Evolutionary conservation across 2,888 invertebrate genomes (phyloP), one percentile per base, ranked within the genome.

Genomic region (Archips crataeganus): DNA sequence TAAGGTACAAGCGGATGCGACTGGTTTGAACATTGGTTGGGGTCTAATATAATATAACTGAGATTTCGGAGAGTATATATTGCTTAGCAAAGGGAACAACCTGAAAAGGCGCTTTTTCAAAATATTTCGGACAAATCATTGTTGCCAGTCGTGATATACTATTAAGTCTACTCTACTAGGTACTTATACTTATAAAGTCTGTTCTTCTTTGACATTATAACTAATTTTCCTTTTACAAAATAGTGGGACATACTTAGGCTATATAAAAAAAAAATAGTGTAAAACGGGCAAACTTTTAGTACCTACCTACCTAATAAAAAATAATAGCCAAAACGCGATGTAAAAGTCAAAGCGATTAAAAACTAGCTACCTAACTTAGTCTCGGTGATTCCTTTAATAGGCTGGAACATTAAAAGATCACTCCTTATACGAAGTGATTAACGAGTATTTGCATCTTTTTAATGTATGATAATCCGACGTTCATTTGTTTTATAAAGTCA

Each of bases 401-500:
- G 39, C 8, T 49, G 34, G 11, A 39, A 4, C 49, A 49, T 61
- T 47, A 51, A 61, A 47, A 23, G 59, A 68, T 73, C 39, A 72
- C 23, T n/a, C 45, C 57, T 62, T 67, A 62, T 68, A n/a, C 36
- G 45, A 67, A 60, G 34, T 23, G 65, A 51, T 63, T 34, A 65
- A 54, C 34, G n/a, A 39, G 45, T 61, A 64, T 69, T 59, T 2
- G 69, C 60, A 63, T 49, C 63, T 42, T 45, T 63, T 64, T 69
- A 64, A 63, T 49, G 34, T 60, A 74, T 70, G 70, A n/a, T 69
- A 64, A 70, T 74, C 42, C 34, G 61, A 42, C 39, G n/a, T 59
- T 47, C 59, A 49, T 66, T 61, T 69, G 64, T 69, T 74, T 74
- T 70, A 62, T 65, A 74, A 65, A 70, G 78, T 79, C 77, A 79